Base-by-base conservation (phyloP, 2,888 invertebrate species). In the Cryptophagus acutangulus region DNA sequence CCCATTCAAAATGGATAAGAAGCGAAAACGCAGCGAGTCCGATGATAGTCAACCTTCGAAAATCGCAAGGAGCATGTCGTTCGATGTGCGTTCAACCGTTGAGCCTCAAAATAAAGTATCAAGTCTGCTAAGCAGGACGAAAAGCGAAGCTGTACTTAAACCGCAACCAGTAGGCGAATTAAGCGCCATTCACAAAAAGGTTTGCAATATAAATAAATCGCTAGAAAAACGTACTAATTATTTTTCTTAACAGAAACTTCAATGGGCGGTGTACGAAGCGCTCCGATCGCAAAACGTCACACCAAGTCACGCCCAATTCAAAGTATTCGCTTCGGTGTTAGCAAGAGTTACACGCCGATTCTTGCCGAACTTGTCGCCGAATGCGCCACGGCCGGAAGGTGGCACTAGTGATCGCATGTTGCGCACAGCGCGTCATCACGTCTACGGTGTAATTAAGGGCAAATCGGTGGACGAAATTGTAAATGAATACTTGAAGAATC, bases 181-280 rank as follows among this genome's bases (percentile, higher is more conserved):
- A 34, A 80, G 76, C 52, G 79, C 78, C 38, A 67, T 71, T 17
- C 78, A 82, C 60, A 80, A 78, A 62, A 80, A 82, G 77, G 82
- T 81, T n/a, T n/a, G n/a, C n/a, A n/a, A n/a, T 28, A 10, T 20
- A 9, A 20, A 6, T 9, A 20, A 6, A 9, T 20, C 9, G 5
- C 9, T 20, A 9, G 9, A 20, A 20, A 20, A 20, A 6, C 9
- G 6, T 20, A 6, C 20, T 20, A 20, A 20, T 20, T 6, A 20
- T 36, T 20, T 6, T 9, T 20, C 5, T 20, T 9, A 20, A 20
- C 63, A 84, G 85, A 88, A 88, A 75, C 71, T 88, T 16, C 69
- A 87, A 12, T 87, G 87, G 87, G 87, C 87, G 0, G 85, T 87
- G 2, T 81, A 86, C 2, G 82, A 85, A 58, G 84, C 87, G 0